phyloP scores from a whole-genome alignment of 2,888 invertebrate species.

The Ctenicera cuprea region DNA sequence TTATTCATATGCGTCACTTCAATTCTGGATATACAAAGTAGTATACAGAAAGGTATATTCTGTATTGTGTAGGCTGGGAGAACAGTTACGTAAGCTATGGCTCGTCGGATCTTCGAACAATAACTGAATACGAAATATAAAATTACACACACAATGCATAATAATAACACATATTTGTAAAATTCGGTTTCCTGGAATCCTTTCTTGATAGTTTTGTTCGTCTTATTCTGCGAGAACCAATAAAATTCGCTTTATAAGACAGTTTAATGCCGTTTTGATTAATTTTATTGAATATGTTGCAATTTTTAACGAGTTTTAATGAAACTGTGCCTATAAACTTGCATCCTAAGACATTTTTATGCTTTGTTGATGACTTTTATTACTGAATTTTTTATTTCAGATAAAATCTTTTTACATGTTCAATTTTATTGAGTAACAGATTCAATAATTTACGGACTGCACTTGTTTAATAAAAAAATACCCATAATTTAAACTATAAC shows the following conservation, averaged over 20 bases:
- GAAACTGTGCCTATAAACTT: slow-evolving; percentile 31
- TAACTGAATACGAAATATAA: slow-evolving; percentile 54
- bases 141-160: slow-evolving; percentile 51
- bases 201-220: slow-evolving; percentile 9
- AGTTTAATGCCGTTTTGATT: slow-evolving; percentile 34
- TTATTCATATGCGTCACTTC: slow-evolving; percentile 38
- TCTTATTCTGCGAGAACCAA: slow-evolving; percentile 11
- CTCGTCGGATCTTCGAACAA: slow-evolving; percentile 52
- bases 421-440: slow-evolving; percentile 10
- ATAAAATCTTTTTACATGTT: slow-evolving; percentile 1
- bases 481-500: too few species aligned
- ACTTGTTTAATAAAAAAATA: not conserved
- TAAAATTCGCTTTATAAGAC: slow-evolving; percentile 30
- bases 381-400: slow-evolving; percentile 5
- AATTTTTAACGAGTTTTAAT: slow-evolving; percentile 37
- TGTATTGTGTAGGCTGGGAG: slow-evolving; percentile 51
- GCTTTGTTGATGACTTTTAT: slow-evolving; percentile 33
- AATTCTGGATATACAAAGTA: slow-evolving; percentile 24
- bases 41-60: slow-evolving; percentile 37
- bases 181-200: slow-evolving; percentile 48
- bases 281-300: slow-evolving; percentile 35
- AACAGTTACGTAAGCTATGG: slow-evolving; percentile 54
- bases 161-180: slow-evolving; percentile 52
- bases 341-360: slow-evolving; percentile 28
- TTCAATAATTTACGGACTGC: not conserved